These are phyloP conservation scores for Zaprionus lachaisei DNA, from an alignment of 1,140 invertebrate genomes.

Conservation along the genomic window DNA sequence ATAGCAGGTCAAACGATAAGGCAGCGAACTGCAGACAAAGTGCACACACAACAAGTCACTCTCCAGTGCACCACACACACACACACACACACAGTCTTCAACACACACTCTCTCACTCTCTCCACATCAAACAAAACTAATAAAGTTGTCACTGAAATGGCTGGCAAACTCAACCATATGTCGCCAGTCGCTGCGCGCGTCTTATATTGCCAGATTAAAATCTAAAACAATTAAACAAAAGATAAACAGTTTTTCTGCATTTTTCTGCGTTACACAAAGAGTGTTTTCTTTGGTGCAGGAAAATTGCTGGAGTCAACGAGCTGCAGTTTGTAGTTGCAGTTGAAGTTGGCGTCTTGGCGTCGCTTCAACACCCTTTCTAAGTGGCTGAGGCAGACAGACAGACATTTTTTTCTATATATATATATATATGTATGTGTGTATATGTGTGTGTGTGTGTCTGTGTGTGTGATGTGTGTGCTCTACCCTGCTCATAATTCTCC, in stretches of 20 bases:
- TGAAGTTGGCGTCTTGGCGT: background rate
- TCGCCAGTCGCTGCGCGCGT: slow-evolving; percentile 8
- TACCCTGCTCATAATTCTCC: slow-evolving; percentile 62
- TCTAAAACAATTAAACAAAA: slow-evolving; percentile 74
- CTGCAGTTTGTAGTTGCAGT: background rate
- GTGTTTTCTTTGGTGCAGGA: slow-evolving; percentile 17
- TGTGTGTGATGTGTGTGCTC: slow-evolving; percentile 18
- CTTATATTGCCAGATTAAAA: slow-evolving; percentile 75
- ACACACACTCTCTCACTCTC: slow-evolving; percentile 11
- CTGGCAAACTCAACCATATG: slow-evolving; percentile 59
- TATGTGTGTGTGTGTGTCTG: background rate
- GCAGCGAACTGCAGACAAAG: slow-evolving; percentile 58
- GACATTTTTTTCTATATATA: too few relatives aligned
- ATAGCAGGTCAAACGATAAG: slow-evolving; percentile 69
- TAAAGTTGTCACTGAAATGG: slow-evolving; percentile 73
- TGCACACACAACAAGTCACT: slow-evolving; percentile 37
- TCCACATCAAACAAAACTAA: slow-evolving; percentile 54
- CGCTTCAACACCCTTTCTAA: slow-evolving; percentile 65
- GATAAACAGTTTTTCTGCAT: slow-evolving; percentile 53
- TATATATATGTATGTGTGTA: background rate
- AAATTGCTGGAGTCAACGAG: slow-evolving; percentile 23
- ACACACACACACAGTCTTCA: background rate
- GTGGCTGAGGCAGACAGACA: slow-evolving; percentile 49
- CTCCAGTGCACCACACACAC: slow-evolving; percentile 10
- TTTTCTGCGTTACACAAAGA: background rate